Base-by-base conservation (phyloP, 2,113 vertebrate genomes). In the Toxostoma redivivum region DNA sequence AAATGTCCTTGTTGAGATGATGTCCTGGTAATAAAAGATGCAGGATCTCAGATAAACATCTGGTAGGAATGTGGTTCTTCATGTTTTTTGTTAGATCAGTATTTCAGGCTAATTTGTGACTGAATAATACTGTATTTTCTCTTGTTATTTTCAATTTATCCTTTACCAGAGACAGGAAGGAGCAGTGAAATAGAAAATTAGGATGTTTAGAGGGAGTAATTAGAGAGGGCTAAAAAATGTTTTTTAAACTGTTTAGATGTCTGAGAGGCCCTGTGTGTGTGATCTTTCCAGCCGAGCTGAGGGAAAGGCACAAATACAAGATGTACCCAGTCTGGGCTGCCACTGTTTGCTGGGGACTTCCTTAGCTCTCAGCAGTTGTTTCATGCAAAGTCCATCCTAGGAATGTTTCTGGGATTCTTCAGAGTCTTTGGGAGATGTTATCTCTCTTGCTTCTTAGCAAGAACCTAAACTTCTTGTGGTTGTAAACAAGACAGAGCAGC, bases 181-280 rank as follows among this genome's bases (percentile, higher is more conserved):
- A 93, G 57, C 67, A 84, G 44, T 76, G 90, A 83, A 94, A 88
- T 84, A 83, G 82, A 40, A 96, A 95, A 94, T 95, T 85, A 82
- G 88, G 87, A 79, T 92, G 89, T 94, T 96, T 97, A 82, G 76
- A 94, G 19, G 88, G 67, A 84, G 70, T 72, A 92, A 94, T 82
- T 83, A 51, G 42, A 92, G 90, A 82, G 87, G 86, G 53, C 88
- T 90, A 60, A 81, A 86, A 92, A 93, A 84, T 64, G 40, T 13
- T 72, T 94, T 88, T 78, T 64, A 81, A 90, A 93, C 86, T 92
- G 92, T 95, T 96, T 90, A 90, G 80, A 94, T 84, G 86, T 11
- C 72, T 70, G 64, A 83, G 88, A 83, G 93, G 79, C 69, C 79
- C 86, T 66, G 2, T 2, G 20, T 73, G 70, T 91, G 83, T 87